A percentile compares a stretch with the other conserved stretches of the same genome.
Conservation (phyloP, 1,140 invertebrate genomes). For the Paralvinella palmiformis region DNA sequence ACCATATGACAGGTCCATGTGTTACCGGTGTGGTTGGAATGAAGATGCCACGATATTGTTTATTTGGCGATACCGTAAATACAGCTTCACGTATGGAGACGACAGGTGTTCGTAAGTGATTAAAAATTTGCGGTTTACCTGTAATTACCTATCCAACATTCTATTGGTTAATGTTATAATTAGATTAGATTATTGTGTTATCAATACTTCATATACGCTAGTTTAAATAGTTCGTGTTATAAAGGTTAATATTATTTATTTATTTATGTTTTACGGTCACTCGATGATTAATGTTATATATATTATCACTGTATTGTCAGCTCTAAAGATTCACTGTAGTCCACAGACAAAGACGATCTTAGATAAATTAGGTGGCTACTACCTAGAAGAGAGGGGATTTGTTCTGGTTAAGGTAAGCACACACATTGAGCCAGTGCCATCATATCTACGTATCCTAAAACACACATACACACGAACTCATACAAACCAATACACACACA, state of each 20-base stretch:
- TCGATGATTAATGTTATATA: no score
- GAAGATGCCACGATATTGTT: slow-evolving; percentile 86
- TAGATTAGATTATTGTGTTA: not conserved
- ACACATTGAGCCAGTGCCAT: no score
- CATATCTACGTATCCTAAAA: no score
- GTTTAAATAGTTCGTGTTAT: not conserved
- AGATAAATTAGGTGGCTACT: no score
- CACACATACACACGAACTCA: no score
- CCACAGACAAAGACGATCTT: no score
- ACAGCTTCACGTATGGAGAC: slow-evolving; percentile 14
- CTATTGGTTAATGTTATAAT: not conserved
- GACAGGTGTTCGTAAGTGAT: slow-evolving; percentile 9
- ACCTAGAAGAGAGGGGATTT: no score
- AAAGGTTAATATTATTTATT: not conserved
- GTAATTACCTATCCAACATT: not conserved
- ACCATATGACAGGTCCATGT: slow-evolving; percentile 54
- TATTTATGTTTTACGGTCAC: not conserved
- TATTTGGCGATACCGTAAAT: slow-evolving; percentile 49
- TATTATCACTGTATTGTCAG: no score
- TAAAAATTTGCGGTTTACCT: not conserved
- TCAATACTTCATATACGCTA: not conserved
- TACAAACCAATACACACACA: no score
- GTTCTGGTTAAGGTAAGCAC: no score
- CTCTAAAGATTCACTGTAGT: no score
- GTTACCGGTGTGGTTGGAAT: slow-evolving; percentile 85